Evolutionary conservation across 1,140 invertebrate genomes (phyloP), one percentile per base, ranked within the genome.

Genomic region (Probaryconus sp.): DNA sequence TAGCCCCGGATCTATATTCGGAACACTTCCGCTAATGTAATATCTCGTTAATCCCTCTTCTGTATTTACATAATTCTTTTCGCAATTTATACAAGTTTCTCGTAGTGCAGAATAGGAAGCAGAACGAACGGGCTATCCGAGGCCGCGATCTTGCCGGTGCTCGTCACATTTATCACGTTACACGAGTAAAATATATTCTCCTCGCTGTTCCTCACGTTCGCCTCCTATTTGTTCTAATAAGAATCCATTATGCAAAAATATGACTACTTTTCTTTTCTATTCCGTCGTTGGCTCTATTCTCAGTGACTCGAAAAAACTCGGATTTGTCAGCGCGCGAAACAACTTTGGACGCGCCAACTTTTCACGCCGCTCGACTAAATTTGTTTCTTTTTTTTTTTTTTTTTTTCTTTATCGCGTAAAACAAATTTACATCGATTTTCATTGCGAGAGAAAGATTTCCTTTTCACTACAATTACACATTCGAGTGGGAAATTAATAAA

Each of bases 161-260:
- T 81, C 76, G 69, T 71, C 63, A 65, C 73, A 76, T 80, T 79
- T 76, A 76, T 79, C 77, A 79, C 71, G 70, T 78, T 72, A 74
- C 47, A 45, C 76, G 73, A 68, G 56, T 78, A 79, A 81, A 73
- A 79, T 80, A 76, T 79, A 79, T 78, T 56, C 45, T 63, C 58
- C 30, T 68, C 47, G 55, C 60, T 53, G 37, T 67, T 64, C 31
- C 40, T 30, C 24, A 51, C 42, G 58, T 38, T 61, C 26, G 35
- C 68, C 38, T 63, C 58, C 50, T 61, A 31, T 69, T 47, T 17
- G 18, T 69, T 61, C 38, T 55, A 47, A 70, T 26, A 24, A 75
- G 31, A 51, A 76, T 79, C 56, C 70, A 71, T 78, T 78, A 81
- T 83, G 81, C 73, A 84, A 84, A 84, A 83, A 83, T 84, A 84